These are phyloP conservation scores for Zhengitettix transpicula DNA, from an alignment of 2,888 invertebrate genomes.

Conservation along the genomic window DNA sequence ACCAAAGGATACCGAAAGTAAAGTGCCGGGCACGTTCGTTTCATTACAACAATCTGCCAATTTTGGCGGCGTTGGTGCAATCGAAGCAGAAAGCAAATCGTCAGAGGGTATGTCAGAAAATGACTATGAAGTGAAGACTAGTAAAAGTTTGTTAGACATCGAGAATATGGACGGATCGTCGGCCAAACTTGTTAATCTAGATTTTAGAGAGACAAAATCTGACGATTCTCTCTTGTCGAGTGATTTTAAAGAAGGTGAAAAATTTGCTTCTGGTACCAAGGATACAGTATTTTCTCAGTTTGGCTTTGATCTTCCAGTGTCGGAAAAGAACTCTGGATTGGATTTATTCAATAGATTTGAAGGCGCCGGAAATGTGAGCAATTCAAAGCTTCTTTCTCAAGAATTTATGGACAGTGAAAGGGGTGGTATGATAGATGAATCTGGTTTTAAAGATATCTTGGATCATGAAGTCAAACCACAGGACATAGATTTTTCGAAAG, in stretches of 20 bases:
- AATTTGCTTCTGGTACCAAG: neutral
- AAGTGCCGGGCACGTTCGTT: neutral
- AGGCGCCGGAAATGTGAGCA: neutral
- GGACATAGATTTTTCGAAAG: neutral
- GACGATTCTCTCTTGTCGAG: too few species aligned
- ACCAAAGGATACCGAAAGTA: slow-evolving; percentile 17
- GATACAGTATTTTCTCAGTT: neutral
- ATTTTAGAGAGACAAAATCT: neutral
- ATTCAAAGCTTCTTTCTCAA: slow-evolving; percentile 12
- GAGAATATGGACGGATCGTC: neutral
- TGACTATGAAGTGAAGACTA: neutral
- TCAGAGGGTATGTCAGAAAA: neutral
- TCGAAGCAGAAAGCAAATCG: neutral
- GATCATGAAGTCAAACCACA: slow-evolving; percentile 1
- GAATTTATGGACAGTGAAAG: slow-evolving; percentile 33
- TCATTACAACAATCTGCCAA: neutral
- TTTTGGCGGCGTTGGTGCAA: neutral
- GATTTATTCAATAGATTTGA: neutral
- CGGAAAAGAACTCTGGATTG: neutral
- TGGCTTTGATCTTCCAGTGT: neutral
- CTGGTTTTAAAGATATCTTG: slow-evolving; percentile 6
- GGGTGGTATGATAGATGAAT: slow-evolving; percentile 22
- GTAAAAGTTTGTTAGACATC: neutral
- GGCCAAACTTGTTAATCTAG: neutral
- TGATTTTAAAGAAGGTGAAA: neutral